Percentiles rank a stretch among this genome's conserved stretches.
These are phyloP conservation scores for Montipora efflorescens DNA, from an alignment of 64 coral and sea anemone species.

Conservation along the genomic window DNA sequence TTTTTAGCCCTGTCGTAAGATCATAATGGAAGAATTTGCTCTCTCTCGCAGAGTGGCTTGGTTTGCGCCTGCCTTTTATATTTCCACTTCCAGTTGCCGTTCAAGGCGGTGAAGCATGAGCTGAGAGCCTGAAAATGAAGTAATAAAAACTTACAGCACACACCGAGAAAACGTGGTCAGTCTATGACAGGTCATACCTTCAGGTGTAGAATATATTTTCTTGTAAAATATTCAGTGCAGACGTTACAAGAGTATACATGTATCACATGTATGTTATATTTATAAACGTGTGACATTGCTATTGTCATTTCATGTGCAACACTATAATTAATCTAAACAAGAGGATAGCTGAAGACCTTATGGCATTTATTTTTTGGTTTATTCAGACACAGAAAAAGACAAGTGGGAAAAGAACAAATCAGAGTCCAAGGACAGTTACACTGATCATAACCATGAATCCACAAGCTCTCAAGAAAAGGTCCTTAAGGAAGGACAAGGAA, in stretches of 20 bases:
- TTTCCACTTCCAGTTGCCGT: too few species aligned
- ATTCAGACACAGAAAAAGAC: constrained; percentile 9
- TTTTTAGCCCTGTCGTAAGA: too few species aligned
- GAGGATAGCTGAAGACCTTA: background rate
- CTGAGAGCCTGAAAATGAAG: too few species aligned
- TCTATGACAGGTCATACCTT: background rate
- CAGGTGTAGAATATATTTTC: background rate
- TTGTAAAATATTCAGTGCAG: background rate
- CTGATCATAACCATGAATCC: constrained; percentile 33
- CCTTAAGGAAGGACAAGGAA: constrained; percentile 23
- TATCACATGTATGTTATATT: too few species aligned
- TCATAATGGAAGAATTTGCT: too few species aligned
- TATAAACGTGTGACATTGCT: background rate
- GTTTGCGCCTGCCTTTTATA: too few species aligned
- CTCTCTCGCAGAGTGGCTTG: too few species aligned
- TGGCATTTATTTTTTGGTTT: background rate
- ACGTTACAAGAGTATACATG: background rate
- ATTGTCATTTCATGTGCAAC: background rate
- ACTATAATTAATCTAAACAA: background rate
- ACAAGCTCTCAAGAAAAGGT: constrained; percentile 30
- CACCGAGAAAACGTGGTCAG: too few species aligned
- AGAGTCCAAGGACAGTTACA: constrained; percentile 40
- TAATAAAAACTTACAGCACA: too few species aligned
- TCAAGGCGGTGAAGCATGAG: too few species aligned
- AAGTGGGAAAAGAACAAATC: background rate